phyloP scores from a whole-genome alignment of 2,797 vertebrate genomes.

The Lepilemur ruficaudatus region DNA sequence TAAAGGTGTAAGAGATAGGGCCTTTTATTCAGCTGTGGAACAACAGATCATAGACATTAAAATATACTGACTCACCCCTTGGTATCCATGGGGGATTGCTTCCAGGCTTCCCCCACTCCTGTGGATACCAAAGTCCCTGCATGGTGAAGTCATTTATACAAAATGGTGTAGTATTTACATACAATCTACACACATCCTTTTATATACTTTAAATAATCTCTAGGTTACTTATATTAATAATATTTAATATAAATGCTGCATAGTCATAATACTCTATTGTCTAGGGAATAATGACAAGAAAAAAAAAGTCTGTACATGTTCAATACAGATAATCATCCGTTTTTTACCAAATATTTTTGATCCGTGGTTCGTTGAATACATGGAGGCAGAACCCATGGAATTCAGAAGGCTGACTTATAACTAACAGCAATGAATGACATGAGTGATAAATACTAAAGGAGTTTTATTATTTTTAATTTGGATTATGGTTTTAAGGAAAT shows the following conservation, averaged over 20 bases:
- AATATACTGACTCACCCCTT: not conserved
- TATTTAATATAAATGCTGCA: not conserved
- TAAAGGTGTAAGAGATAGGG: not conserved
- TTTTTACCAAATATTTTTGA: not conserved
- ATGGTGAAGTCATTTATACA: not conserved
- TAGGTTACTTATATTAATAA: not conserved
- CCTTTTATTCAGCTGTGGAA: not conserved
- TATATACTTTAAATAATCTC: not conserved
- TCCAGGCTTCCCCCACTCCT: not conserved
- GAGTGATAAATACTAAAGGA: not conserved
- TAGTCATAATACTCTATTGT: not conserved
- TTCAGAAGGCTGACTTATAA: not conserved
- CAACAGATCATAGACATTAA: not conserved
- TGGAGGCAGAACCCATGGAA: not conserved
- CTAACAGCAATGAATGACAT: not conserved
- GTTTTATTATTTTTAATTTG: conserved; percentile 7
- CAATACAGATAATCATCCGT: not conserved
- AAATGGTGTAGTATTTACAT: not conserved
- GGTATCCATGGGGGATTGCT: not conserved
- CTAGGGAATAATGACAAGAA: not conserved
- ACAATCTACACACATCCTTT: not conserved
- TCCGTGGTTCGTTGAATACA: not conserved
- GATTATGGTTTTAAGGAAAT: not conserved
- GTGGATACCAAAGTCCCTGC: not conserved
- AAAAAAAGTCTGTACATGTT: not conserved